These are phyloP conservation scores for Latrodectus geometricus DNA, from an alignment of 1,140 invertebrate genomes.

Conservation along the genomic window DNA sequence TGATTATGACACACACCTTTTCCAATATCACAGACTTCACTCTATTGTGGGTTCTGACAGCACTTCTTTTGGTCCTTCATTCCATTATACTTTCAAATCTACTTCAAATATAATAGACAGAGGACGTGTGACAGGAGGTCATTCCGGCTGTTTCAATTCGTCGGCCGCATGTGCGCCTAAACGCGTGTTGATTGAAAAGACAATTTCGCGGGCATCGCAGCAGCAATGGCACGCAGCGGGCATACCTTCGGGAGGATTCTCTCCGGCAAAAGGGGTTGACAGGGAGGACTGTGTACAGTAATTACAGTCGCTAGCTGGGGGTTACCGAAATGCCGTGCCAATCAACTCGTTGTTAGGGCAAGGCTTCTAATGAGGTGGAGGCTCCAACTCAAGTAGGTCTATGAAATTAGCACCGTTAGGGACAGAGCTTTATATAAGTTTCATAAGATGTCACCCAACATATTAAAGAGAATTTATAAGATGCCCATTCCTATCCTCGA, in stretches of 20 bases:
- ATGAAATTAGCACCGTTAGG: slow-evolving; percentile 15
- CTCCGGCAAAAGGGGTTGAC: slow-evolving; percentile 8
- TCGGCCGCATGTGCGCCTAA: slow-evolving; percentile 5
- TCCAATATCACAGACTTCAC: no score
- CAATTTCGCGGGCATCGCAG: background rate
- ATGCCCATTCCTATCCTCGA: no score
- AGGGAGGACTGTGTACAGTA: background rate
- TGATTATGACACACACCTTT: no score
- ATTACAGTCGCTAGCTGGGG: slow-evolving; percentile 16
- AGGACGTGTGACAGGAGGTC: background rate
- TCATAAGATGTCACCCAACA: background rate
- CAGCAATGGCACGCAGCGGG: background rate
- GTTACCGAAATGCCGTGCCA: slow-evolving; percentile 4
- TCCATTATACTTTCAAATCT: background rate
- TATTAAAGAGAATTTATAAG: no score
- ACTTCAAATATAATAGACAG: background rate
- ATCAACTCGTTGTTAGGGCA: slow-evolving; percentile 8
- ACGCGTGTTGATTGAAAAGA: slow-evolving; percentile 16
- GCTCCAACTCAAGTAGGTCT: background rate
- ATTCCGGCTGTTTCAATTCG: slow-evolving; percentile 2
- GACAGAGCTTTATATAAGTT: background rate
- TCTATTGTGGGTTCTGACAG: no score
- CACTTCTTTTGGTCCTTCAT: background rate
- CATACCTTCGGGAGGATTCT: background rate
- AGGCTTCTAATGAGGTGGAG: slow-evolving; percentile 3